Evolutionary conservation across 2,797 vertebrate genomes (phyloP).

Genomic region (Pampus argenteus): DNA sequence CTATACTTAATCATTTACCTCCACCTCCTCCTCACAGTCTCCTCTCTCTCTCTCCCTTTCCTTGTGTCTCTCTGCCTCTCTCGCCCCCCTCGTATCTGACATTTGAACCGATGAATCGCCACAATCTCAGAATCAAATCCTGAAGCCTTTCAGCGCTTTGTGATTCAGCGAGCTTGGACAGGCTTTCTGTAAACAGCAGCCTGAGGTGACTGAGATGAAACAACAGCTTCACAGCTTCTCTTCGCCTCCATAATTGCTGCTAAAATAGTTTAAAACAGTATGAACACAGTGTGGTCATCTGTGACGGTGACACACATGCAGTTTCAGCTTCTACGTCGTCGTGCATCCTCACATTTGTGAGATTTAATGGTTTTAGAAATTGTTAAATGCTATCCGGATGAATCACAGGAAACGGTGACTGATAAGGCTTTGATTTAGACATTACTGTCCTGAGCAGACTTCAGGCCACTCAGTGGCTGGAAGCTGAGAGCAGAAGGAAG

Average conservation of each 20-base stretch:
- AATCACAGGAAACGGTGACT: background rate
- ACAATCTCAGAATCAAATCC: constrained; percentile 21
- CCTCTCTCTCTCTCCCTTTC: background rate
- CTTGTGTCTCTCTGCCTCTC: background rate
- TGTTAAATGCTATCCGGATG: too few species aligned
- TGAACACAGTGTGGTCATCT: background rate
- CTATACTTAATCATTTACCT: constrained; percentile 62
- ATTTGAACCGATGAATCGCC: constrained; percentile 17
- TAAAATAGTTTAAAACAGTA: background rate
- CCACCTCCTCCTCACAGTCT: constrained; percentile 3
- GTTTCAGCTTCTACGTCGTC: too few species aligned
- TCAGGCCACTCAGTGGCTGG: background rate
- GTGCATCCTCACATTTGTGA: too few species aligned
- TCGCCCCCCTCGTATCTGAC: constrained; percentile 6
- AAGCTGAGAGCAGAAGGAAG: background rate
- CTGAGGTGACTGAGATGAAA: constrained; percentile 2
- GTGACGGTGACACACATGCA: background rate
- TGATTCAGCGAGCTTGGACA: background rate
- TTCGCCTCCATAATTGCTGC: constrained; percentile 4
- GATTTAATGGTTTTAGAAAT: too few species aligned
- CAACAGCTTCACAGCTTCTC: background rate
- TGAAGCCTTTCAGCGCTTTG: constrained; percentile 9
- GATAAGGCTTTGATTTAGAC: background rate
- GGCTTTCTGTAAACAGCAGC: constrained; percentile 9
- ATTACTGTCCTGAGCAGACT: constrained; percentile 7